Conservation (phyloP, 2,888 invertebrate genomes). For the Tinea pellionella region DNA sequence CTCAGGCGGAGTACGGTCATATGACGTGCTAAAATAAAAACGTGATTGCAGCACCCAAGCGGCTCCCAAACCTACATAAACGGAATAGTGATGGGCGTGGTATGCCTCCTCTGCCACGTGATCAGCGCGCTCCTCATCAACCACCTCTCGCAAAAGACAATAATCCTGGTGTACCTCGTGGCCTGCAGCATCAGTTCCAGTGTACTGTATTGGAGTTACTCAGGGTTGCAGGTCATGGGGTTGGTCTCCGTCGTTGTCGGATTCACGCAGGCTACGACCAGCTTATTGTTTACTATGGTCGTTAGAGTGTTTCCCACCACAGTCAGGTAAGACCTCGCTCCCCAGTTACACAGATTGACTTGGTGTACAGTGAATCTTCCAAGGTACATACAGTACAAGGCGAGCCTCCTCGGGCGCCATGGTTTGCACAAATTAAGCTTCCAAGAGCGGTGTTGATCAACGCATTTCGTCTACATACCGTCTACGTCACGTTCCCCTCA, state of each 20-base stretch:
- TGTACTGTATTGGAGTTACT: slow-evolving; percentile 32
- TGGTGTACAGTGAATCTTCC: too few relatives aligned
- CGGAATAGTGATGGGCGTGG: slow-evolving; percentile 29
- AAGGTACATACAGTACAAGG: too few relatives aligned
- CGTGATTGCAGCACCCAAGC: slow-evolving; percentile 27
- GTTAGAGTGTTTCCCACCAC: slow-evolving; percentile 38
- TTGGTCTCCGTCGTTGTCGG: slow-evolving; percentile 32
- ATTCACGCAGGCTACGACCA: slow-evolving; percentile 31
- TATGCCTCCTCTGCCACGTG: slow-evolving; percentile 27
- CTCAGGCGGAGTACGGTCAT: too few relatives aligned
- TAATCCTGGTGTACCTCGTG: slow-evolving; percentile 27
- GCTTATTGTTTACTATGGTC: slow-evolving; percentile 32
- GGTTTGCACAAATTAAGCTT: too few relatives aligned
- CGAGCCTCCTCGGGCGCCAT: too few relatives aligned
- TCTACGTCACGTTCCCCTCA: too few relatives aligned
- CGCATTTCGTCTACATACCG: too few relatives aligned
- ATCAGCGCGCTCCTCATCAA: slow-evolving; percentile 27
- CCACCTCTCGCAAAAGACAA: slow-evolving; percentile 28
- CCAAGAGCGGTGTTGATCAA: too few relatives aligned
- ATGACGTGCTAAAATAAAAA: background rate
- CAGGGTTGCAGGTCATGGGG: slow-evolving; percentile 22
- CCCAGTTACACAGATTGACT: too few relatives aligned
- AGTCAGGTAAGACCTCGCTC: slow-evolving; percentile 32
- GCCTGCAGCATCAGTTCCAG: slow-evolving; percentile 27
- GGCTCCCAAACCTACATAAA: slow-evolving; percentile 35